Evolutionary conservation across 1,140 invertebrate species (phyloP), one percentile per base, ranked within the genome.

Genomic region (Papilio machaon): DNA sequence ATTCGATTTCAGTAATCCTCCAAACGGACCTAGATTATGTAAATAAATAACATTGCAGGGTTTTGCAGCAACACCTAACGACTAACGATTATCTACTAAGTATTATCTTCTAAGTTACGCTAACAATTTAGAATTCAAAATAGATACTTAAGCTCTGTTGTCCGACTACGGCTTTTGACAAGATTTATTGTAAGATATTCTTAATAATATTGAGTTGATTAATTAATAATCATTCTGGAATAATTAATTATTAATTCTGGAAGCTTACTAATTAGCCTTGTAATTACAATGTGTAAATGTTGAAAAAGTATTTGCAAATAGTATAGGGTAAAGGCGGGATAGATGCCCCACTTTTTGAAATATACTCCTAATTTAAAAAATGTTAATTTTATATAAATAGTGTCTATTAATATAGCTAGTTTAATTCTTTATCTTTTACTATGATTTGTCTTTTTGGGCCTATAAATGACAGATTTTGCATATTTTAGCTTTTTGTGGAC

Each of bases 241-340:
- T 2, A 58, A 19, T 58, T 17, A 19, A 19, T 58, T n/a, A 58
- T 58, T 19, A 58, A 58, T 19, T 13, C 46, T n/a, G 35, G 7
- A 49, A 19, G 49, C 9, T 49, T 75, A 75, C 23, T 64, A 47
- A 75, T 30, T 76, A n/a, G 19, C 74, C 74, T 54, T 76, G 74
- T 74, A 47, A 19, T 58, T 17, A 17, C 54, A 58, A 54, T 54
- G 52, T n/a, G 52, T 54, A 17, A 17, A 54, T 75, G 19, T 11
- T 74, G 23, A 30, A 30, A 19, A 13, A 49, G 9, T 49, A 75
- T 19, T 23, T 75, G 46, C 73, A 49, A 75, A 49, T 13, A 49
- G 11, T 47, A 47, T 30, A n/a, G n/a, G n/a, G n/a, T n/a, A n/a
- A n/a, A n/a, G n/a, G n/a, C n/a, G n/a, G n/a, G n/a, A n/a, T n/a